phyloP scores from a whole-genome alignment of 1,140 invertebrate species.

The Drosophila kurseongensis region DNA sequence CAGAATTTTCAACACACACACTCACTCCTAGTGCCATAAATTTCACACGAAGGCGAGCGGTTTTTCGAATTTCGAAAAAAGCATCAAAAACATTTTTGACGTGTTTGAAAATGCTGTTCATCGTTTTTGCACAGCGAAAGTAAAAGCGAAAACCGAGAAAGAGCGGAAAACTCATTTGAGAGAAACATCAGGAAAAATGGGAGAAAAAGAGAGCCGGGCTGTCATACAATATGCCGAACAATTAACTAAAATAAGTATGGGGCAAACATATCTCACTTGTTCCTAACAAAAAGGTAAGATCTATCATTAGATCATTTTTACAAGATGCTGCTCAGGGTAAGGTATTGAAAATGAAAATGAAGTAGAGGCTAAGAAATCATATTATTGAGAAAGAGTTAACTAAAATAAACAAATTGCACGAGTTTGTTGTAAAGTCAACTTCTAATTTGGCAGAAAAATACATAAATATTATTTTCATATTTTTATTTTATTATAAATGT shows the following conservation, averaged over 20 bases:
- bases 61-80: slow-evolving; percentile 36
- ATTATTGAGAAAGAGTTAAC: too few relatives aligned
- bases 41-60: slow-evolving; percentile 32
- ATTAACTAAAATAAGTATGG: slow-evolving; percentile 32
- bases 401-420: too few relatives aligned
- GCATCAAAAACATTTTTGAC: slow-evolving; percentile 29
- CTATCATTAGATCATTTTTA: background rate
- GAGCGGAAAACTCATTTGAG: background rate
- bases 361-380: too few relatives aligned
- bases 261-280: slow-evolving; percentile 8
- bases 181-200: slow-evolving; percentile 2
- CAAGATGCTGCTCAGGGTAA: too few relatives aligned
- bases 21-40: slow-evolving; percentile 24
- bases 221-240: slow-evolving; percentile 34
- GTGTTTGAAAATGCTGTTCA: slow-evolving; percentile 18
- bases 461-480: too few relatives aligned
- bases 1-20: slow-evolving; percentile 26
- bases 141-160: slow-evolving; percentile 55
- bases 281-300: background rate
- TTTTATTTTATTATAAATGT: too few relatives aligned
- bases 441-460: too few relatives aligned
- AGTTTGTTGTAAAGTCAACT: too few relatives aligned
- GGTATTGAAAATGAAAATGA: background rate
- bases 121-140: slow-evolving; percentile 70
- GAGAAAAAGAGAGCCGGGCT: background rate